These are phyloP conservation scores for Cyanistes caeruleus DNA, from an alignment of 2,113 vertebrate species.

Conservation along the genomic window DNA sequence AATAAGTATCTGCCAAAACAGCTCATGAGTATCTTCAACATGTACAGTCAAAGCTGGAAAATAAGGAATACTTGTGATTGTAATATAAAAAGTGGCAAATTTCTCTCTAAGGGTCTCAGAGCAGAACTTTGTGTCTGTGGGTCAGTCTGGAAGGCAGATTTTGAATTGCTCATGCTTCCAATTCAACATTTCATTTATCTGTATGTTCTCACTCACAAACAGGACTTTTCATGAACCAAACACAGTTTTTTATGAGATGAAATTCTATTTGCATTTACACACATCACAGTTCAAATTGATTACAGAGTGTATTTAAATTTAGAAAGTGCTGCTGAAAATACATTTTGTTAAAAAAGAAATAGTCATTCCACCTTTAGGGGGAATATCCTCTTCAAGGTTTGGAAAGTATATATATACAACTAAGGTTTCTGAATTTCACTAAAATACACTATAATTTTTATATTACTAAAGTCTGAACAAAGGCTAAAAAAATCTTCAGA, in stretches of 20 bases:
- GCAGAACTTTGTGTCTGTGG: slow-evolving; percentile 1
- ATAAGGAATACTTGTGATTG: background rate
- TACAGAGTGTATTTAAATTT: background rate
- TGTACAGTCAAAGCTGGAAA: slow-evolving; percentile 19
- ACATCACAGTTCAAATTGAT: background rate
- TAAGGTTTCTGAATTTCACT: background rate
- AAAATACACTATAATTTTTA: background rate
- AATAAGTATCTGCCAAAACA: slow-evolving; percentile 66
- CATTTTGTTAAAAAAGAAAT: background rate
- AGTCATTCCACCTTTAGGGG: background rate
- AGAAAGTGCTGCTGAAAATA: background rate
- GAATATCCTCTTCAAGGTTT: background rate
- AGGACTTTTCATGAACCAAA: background rate
- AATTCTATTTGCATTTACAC: background rate
- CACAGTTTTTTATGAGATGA: background rate
- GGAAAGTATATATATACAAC: background rate
- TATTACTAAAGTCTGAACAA: too few species aligned
- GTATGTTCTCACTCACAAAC: background rate
- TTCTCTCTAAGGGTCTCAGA: background rate
- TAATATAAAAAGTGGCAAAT: slow-evolving; percentile 6
- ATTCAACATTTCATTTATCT: background rate
- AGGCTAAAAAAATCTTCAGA: slow-evolving; percentile 7
- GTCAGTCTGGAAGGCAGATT: background rate
- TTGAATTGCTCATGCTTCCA: background rate
- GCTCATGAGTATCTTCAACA: slow-evolving; percentile 58